These are phyloP conservation scores for Gymnobelideus leadbeateri DNA, from an alignment of 2,113 vertebrate species.

Conservation along the genomic window DNA sequence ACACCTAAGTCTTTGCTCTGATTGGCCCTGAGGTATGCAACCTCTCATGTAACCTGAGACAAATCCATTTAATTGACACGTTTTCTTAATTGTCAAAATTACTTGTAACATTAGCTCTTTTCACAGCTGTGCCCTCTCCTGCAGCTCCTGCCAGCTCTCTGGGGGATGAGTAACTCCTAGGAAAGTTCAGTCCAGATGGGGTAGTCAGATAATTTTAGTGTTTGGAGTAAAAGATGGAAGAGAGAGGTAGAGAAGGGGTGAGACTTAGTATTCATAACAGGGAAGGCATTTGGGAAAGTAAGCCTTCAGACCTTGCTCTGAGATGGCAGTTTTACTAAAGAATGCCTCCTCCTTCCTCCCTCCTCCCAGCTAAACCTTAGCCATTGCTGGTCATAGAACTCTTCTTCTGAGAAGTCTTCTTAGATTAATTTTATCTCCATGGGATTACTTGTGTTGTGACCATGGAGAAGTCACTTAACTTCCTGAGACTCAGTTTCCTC, in stretches of 20 bases:
- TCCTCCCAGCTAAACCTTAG: background rate
- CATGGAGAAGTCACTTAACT: background rate
- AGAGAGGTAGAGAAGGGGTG: accelerated
- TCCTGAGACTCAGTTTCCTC: background rate
- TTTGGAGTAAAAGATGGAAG: background rate
- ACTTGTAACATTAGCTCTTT: constrained; percentile 87
- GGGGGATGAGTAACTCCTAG: constrained; percentile 65
- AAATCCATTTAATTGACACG: constrained; percentile 67
- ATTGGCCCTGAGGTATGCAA: background rate
- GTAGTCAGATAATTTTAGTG: accelerated
- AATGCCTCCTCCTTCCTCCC: background rate
- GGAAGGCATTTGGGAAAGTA: constrained; percentile 60
- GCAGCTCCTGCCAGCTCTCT: constrained; percentile 79
- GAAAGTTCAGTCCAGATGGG: background rate
- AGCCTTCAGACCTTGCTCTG: background rate
- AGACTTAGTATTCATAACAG: background rate
- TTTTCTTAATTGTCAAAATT: constrained; percentile 81
- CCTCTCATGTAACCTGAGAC: constrained; percentile 62
- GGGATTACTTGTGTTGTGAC: no score
- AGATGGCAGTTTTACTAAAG: background rate
- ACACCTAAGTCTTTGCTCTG: constrained; percentile 27
- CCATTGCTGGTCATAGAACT: background rate
- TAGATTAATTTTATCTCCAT: background rate
- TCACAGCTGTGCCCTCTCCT: constrained; percentile 85
- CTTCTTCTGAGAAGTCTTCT: background rate